Percentiles rank a stretch among this genome's conserved stretches.
Conservation (phyloP, 2,888 invertebrate species). For the Salticus scenicus region DNA sequence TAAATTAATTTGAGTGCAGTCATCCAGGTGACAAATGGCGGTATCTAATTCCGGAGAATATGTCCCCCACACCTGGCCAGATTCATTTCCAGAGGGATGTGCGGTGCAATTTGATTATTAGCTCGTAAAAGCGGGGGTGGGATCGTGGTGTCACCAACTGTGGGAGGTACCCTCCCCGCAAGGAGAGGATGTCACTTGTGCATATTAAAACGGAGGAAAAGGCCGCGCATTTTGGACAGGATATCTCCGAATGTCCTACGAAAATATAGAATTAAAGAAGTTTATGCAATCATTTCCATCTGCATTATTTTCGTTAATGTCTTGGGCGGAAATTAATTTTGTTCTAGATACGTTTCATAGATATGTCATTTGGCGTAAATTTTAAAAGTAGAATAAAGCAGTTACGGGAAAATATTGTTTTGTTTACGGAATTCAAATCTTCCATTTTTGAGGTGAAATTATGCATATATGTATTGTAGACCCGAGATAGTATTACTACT, state of each 20-base stretch:
- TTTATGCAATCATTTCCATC: background rate
- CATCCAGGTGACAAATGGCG: slow-evolving; percentile 67
- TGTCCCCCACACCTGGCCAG: background rate
- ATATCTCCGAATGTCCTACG: background rate
- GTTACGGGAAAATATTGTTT: too few species aligned
- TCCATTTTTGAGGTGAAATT: too few species aligned
- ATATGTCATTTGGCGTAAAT: too few species aligned
- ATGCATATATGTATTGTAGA: too few species aligned
- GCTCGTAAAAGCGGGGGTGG: background rate
- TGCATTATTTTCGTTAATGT: background rate
- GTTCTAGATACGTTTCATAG: too few species aligned
- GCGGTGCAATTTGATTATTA: too few species aligned
- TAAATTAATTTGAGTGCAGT: slow-evolving; percentile 48
- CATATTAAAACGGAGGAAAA: background rate
- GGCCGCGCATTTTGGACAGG: background rate
- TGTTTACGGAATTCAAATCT: too few species aligned
- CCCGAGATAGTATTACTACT: too few species aligned
- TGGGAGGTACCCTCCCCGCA: background rate
- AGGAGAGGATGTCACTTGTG: background rate
- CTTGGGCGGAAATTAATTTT: background rate
- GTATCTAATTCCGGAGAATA: slow-evolving; percentile 44
- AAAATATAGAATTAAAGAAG: background rate
- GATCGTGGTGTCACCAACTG: background rate
- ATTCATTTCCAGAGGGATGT: background rate
- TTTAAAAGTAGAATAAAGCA: too few species aligned